Evolutionary conservation across 2,113 vertebrate genomes (phyloP).

Genomic region (Chlorocebus sabaeus): DNA sequence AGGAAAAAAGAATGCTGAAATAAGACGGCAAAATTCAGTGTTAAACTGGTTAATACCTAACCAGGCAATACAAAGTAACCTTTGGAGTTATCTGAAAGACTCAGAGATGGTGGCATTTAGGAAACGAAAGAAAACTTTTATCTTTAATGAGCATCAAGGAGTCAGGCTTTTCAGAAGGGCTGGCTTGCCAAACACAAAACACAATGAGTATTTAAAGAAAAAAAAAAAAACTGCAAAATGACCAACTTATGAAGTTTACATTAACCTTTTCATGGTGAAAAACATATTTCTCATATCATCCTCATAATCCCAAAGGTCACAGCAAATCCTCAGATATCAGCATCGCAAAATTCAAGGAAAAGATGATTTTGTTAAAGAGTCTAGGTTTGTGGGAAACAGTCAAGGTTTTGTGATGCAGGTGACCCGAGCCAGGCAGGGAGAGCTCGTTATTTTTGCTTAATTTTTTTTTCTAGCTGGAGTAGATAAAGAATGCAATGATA

Average conservation of each 20-base stretch:
- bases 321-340: not conserved
- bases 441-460: not conserved
- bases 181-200: not conserved
- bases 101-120: not conserved
- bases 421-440: no score
- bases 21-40: not conserved
- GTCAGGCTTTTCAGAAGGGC: not conserved
- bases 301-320: not conserved
- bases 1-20: not conserved
- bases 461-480: not conserved
- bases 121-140: constrained; percentile 7
- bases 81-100: not conserved
- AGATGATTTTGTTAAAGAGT: not conserved
- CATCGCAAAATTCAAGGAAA: not conserved
- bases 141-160: not conserved
- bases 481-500: not conserved
- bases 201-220: not conserved
- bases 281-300: not conserved
- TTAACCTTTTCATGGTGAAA: not conserved
- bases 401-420: not conserved
- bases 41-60: not conserved
- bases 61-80: not conserved
- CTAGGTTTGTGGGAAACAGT: not conserved
- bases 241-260: not conserved
- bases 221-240: not conserved